phyloP scores from a whole-genome alignment of 2,888 invertebrate species.

The Dastarcus helophoroides region DNA sequence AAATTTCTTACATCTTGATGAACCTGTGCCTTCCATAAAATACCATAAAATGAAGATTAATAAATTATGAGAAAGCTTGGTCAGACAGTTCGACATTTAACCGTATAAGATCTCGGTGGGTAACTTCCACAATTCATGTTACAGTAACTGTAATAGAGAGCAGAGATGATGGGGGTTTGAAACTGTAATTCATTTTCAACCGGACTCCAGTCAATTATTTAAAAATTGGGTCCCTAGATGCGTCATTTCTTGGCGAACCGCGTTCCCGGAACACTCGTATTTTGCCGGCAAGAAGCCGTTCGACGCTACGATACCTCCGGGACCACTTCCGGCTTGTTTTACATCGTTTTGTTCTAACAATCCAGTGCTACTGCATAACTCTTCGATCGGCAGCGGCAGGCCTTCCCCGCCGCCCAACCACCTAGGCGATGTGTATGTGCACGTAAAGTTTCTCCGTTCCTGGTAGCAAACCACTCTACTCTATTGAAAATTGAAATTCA shows the following conservation, averaged over 20 bases:
- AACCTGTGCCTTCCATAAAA: no score
- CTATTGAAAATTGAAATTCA: constrained; percentile 39
- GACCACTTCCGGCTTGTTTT: constrained; percentile 40
- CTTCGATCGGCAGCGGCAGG: constrained; percentile 22
- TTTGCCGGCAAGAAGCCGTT: constrained; percentile 31
- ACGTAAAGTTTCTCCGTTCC: constrained; percentile 25
- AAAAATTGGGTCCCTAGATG: constrained; percentile 41
- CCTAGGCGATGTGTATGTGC: constrained; percentile 12
- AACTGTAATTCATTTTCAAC: constrained; percentile 42
- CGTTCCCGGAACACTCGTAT: constrained; percentile 38
- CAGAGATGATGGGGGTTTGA: constrained; percentile 18
- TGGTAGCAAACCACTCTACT: constrained; percentile 25
- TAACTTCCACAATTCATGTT: background rate
- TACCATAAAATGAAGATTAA: no score
- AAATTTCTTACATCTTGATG: no score
- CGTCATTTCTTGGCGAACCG: constrained; percentile 35
- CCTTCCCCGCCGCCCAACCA: constrained; percentile 12
- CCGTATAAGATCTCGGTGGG: no score
- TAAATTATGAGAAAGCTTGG: no score
- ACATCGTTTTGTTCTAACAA: constrained; percentile 43
- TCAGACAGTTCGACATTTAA: no score
- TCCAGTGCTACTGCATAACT: constrained; percentile 32
- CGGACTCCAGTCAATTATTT: constrained; percentile 44
- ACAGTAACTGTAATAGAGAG: background rate
- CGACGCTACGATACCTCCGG: constrained; percentile 29